These are phyloP conservation scores for Leptosomus discolor DNA, from an alignment of 2,113 vertebrate genomes.

Conservation along the genomic window DNA sequence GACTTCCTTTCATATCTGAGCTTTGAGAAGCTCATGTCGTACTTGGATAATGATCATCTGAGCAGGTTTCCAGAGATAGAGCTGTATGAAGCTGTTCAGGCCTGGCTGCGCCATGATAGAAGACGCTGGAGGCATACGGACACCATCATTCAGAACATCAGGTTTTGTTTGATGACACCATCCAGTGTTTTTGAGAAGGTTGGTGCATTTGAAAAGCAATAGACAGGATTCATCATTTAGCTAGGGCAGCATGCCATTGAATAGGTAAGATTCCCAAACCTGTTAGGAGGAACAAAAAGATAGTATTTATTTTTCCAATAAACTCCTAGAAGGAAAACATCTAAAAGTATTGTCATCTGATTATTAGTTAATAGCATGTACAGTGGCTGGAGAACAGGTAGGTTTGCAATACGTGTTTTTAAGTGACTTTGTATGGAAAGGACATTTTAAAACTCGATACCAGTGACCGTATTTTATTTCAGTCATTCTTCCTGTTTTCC, in stretches of 20 bases:
- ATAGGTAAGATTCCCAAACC: constrained; percentile 57
- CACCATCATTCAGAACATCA: constrained; percentile 95
- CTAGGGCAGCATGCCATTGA: constrained; percentile 67
- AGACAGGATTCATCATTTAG: constrained; percentile 70
- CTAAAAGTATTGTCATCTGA: constrained; percentile 38
- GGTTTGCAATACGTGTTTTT: constrained; percentile 45
- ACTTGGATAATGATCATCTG: constrained; percentile 93
- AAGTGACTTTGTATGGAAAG: background rate
- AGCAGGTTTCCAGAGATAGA: constrained; percentile 97
- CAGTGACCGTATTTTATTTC: background rate
- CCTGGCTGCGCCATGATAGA: constrained; percentile 96
- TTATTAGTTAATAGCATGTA: constrained; percentile 29
- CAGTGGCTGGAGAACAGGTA: constrained; percentile 65
- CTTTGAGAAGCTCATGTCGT: constrained; percentile 95
- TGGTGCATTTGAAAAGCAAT: constrained; percentile 80
- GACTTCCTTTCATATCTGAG: constrained; percentile 98
- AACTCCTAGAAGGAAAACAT: background rate
- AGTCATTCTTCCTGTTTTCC: background rate
- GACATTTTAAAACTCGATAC: background rate
- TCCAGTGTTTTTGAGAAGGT: constrained; percentile 98
- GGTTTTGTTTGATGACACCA: constrained; percentile 98
- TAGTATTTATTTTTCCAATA: constrained; percentile 36
- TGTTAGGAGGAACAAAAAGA: constrained; percentile 34
- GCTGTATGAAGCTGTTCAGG: constrained; percentile 95
- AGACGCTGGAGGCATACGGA: constrained; percentile 98